Evolutionary conservation across 2,888 invertebrate species (phyloP), one percentile per base, ranked within the genome.

Genomic region (Anarsia innoxiella): DNA sequence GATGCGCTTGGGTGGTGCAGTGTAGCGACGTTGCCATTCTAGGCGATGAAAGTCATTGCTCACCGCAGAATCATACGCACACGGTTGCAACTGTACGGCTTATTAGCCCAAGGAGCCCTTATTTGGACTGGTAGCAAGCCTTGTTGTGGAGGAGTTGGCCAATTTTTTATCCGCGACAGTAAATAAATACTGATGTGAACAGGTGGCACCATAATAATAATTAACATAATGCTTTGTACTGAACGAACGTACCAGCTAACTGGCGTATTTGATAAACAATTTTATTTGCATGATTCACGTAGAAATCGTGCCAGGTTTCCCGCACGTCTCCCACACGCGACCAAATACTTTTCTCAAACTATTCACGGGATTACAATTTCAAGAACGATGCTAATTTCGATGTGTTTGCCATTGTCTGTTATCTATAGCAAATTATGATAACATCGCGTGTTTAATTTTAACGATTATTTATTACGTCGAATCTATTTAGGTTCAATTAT

Each of bases 1-100:
- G 66, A 60, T 62, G 63, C 62, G 62, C 62, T 59, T 62, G 51
- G 57, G 54, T 54, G 49, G 47, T 53, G 59, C 49, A 50, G 47
- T 53, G 59, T 49, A 50, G 67, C 73, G 64, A 65, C 66, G 70
- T 70, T 75, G 73, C 77, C 76, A 76, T 79, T 73, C 74, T 67
- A 66, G 64, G 67, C 77, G 70, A 80, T 75, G 78, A 82, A 82
- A 82, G 76, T 75, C 66, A 73, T 69, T 59, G 66, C 66, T 66
- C 64, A 68, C 60, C 51, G 50, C 53, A 43, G 49, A 55, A 51
- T 56, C 41, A 53, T 56, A 49, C 48, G 43, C 54, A 56, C 53
- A 45, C 52, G 50, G 51, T 45, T 53, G 60, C 66, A 58, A 50
- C 54, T 49, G 52, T 53, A 52, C 52, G 56, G 48, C 56, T 43